A percentile compares a stretch with the other conserved stretches of the same genome.
Evolutionary conservation across 2,113 vertebrate genomes (phyloP).

Genomic region (Glaucidium brasilianum): DNA sequence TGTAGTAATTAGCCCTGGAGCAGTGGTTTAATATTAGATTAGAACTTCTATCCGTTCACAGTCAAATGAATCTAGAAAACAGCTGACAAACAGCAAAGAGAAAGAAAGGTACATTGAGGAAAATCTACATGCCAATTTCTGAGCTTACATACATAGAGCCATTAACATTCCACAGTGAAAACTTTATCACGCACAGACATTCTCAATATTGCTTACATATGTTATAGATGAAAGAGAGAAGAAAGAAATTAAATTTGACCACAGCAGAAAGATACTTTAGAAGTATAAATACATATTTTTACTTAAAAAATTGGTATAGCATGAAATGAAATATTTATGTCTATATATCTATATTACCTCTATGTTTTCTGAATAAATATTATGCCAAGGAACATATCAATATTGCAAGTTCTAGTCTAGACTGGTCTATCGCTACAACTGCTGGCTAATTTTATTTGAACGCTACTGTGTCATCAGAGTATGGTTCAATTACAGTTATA

Average conservation of each 20-base stretch:
- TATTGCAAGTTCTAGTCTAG: background rate
- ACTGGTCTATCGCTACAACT: background rate
- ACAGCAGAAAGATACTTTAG: background rate
- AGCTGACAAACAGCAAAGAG: background rate
- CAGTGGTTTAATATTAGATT: background rate
- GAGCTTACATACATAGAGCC: background rate
- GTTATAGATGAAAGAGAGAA: background rate
- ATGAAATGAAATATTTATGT: constrained; percentile 1
- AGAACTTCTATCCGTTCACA: background rate
- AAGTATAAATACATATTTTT: background rate
- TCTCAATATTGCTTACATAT: background rate
- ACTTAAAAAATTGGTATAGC: background rate
- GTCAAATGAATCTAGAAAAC: background rate
- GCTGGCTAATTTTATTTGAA: constrained; percentile 44
- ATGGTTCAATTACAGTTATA: constrained; percentile 30
- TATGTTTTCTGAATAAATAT: constrained; percentile 30
- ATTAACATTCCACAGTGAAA: background rate
- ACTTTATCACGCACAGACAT: background rate
- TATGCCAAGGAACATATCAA: background rate
- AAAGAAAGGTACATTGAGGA: background rate
- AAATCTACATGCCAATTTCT: background rate
- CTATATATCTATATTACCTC: background rate
- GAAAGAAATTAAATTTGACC: constrained; percentile 17
- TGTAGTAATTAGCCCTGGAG: background rate
- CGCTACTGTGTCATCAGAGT: background rate